Percentiles rank a stretch among this genome's conserved stretches.
phyloP scores from a whole-genome alignment of 2,113 vertebrate species.

The Bubalus kerabau region DNA sequence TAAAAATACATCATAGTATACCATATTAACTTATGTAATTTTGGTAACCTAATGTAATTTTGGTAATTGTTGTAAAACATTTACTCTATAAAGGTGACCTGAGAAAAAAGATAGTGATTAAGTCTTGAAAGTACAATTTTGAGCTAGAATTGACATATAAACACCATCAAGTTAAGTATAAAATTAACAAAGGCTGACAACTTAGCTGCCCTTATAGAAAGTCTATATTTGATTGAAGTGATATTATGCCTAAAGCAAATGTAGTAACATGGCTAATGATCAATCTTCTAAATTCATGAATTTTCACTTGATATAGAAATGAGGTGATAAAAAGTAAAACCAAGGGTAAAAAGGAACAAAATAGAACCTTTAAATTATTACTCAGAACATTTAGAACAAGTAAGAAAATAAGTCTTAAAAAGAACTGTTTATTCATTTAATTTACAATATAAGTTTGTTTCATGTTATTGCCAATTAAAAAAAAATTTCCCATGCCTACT shows the following conservation, averaged over 20 bases:
- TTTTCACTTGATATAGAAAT: conserved; percentile 49
- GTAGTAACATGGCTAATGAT: conserved; percentile 45
- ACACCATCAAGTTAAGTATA: conserved; percentile 37
- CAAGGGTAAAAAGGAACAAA: conserved; percentile 22
- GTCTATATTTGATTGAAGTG: conserved; percentile 29
- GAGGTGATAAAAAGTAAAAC: conserved; percentile 30
- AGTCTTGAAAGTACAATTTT: conserved; percentile 62
- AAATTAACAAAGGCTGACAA: conserved; percentile 18
- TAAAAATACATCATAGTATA: not conserved
- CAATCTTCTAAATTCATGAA: conserved; percentile 38
- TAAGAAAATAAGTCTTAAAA: not conserved
- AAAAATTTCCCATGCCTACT: not conserved
- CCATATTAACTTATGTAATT: conserved; percentile 41
- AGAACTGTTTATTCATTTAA: not conserved
- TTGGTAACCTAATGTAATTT: conserved; percentile 17
- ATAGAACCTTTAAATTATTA: not conserved
- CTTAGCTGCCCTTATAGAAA: conserved; percentile 24
- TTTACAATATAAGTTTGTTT: not conserved
- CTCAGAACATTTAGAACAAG: not conserved
- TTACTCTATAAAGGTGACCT: conserved; percentile 39
- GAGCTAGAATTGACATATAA: conserved; percentile 52
- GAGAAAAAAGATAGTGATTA: conserved; percentile 62
- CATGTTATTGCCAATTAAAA: not conserved
- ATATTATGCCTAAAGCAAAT: not conserved
- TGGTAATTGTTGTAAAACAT: conserved; percentile 57